A percentile compares a stretch with the other conserved stretches of the same genome.
phyloP scores from a whole-genome alignment of 2,797 vertebrate species.

The Gallinago nigripennis region DNA sequence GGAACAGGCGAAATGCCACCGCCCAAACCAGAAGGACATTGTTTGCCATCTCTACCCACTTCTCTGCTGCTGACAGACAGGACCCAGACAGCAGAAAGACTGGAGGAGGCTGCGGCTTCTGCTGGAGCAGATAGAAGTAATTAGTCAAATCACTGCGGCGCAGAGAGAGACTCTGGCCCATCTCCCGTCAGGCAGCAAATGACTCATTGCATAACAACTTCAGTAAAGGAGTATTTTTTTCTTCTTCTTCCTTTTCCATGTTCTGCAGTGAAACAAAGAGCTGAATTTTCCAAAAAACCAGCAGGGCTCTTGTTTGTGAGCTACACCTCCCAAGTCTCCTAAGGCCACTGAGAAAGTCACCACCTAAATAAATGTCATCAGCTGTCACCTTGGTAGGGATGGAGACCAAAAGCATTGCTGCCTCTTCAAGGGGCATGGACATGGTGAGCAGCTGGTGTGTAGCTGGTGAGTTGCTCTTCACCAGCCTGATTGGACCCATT shows the following conservation, averaged over 20 bases:
- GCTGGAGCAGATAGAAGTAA: constrained; percentile 44
- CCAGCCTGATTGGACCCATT: not conserved
- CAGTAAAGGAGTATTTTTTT: not conserved
- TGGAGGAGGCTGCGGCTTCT: constrained; percentile 16
- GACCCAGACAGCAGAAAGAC: not conserved
- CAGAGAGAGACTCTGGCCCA: not conserved
- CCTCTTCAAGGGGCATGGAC: not conserved
- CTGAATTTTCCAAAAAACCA: not conserved
- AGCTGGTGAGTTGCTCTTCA: not conserved
- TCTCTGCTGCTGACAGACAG: not conserved
- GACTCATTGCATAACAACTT: not conserved
- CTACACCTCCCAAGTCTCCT: not conserved
- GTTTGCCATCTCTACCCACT: not conserved
- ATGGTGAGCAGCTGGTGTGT: too few relatives aligned
- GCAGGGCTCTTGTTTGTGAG: not conserved
- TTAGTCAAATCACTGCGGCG: constrained; percentile 26
- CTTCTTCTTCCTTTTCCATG: not conserved
- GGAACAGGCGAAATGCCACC: not conserved
- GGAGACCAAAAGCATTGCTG: not conserved
- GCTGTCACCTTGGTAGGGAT: not conserved
- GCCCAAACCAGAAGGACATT: not conserved
- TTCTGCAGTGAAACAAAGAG: not conserved
- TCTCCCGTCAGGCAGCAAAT: not conserved
- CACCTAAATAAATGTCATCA: not conserved
- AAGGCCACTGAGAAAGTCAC: not conserved